These are phyloP conservation scores for Eupleurogrammus muticus DNA, from an alignment of 2,797 vertebrate species.

Conservation along the genomic window DNA sequence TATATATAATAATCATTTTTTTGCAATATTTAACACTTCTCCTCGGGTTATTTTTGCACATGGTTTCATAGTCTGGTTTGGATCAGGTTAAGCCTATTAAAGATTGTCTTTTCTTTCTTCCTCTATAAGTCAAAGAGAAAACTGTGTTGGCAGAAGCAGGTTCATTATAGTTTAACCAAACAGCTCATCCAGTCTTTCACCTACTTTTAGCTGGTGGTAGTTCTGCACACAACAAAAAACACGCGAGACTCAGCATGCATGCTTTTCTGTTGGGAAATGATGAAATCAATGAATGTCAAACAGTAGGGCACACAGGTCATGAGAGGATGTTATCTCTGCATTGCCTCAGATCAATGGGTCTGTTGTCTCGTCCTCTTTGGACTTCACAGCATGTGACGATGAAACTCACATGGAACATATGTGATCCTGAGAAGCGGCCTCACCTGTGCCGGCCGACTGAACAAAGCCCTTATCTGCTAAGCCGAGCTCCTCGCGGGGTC, in stretches of 20 bases:
- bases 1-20: too few species aligned
- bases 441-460: neutral
- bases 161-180: conserved; percentile 19
- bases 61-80: too few species aligned
- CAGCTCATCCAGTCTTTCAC: neutral
- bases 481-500: neutral
- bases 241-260: neutral
- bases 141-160: neutral
- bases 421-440: neutral
- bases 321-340: neutral
- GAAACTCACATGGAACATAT: conserved; percentile 9
- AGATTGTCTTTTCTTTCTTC: too few species aligned
- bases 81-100: too few species aligned
- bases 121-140: neutral
- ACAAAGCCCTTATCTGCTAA: neutral
- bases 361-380: neutral
- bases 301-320: neutral
- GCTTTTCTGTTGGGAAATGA: neutral
- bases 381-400: neutral
- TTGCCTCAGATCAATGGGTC: neutral
- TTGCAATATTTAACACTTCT: too few species aligned
- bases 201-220: neutral
- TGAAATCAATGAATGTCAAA: neutral
- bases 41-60: too few species aligned
- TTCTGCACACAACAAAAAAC: neutral